Conservation (phyloP, 2,888 invertebrate species). For the Rhamnusium bicolor region DNA sequence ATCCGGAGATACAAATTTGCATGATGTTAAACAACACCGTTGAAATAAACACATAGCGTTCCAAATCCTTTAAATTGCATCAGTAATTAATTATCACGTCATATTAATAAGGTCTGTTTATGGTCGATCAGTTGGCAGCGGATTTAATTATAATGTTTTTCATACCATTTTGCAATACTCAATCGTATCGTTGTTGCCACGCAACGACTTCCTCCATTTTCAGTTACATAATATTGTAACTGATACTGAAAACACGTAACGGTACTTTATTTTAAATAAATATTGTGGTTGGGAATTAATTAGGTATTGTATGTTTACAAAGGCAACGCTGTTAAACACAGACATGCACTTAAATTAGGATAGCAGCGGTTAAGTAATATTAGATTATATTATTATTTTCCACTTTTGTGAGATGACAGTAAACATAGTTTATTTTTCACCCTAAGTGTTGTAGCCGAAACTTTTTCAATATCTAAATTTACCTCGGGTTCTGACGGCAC, state of each 20-base stretch:
- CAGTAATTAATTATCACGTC: constrained; percentile 4
- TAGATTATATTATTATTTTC: not conserved
- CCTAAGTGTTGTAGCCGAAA: no score
- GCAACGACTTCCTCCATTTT: constrained; percentile 8
- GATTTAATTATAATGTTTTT: constrained; percentile 17
- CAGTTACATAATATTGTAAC: constrained; percentile 4
- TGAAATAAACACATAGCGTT: not conserved
- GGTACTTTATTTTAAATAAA: not conserved
- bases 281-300: constrained; percentile 1
- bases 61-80: not conserved
- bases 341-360: not conserved
- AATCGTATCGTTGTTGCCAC: not conserved
- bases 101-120: not conserved
- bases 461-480: no score
- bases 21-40: no score
- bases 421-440: no score
- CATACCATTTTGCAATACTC: not conserved
- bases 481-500: no score
- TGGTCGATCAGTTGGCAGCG: not conserved
- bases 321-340: no score
- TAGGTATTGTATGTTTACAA: not conserved
- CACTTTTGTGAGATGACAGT: not conserved
- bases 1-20: not conserved
- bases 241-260: constrained; percentile 8
- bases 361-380: not conserved